These are phyloP conservation scores for Danaus melanippus DNA, from an alignment of 1,140 invertebrate genomes.

Conservation along the genomic window DNA sequence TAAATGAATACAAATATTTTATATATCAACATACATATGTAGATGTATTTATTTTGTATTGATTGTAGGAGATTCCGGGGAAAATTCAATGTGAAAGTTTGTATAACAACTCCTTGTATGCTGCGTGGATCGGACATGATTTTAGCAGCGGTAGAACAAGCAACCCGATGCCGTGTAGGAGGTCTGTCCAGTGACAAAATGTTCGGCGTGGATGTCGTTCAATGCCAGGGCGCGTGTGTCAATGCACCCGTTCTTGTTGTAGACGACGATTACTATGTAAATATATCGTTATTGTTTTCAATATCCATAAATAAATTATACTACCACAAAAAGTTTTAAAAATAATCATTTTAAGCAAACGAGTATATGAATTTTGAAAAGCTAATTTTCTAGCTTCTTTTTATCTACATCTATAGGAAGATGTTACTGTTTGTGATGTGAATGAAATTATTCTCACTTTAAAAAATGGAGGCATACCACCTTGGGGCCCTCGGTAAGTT, in stretches of 20 bases:
- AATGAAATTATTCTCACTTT: constrained; percentile 46
- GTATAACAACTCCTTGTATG: constrained; percentile 57
- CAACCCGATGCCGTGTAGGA: constrained; percentile 34
- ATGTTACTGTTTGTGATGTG: constrained; percentile 40
- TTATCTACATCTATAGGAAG: constrained; percentile 38
- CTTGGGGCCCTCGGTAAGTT: constrained; percentile 53
- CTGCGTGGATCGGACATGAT: constrained; percentile 49
- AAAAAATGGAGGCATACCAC: constrained; percentile 44
- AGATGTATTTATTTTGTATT: too few relatives aligned
- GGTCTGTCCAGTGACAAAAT: constrained; percentile 38
- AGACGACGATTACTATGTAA: constrained; percentile 59
- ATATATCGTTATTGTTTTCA: constrained; percentile 16
- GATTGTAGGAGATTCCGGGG: constrained; percentile 38
- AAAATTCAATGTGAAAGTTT: constrained; percentile 55
- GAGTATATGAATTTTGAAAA: neutral
- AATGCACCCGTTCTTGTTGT: constrained; percentile 53
- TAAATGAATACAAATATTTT: too few relatives aligned
- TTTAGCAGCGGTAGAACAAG: constrained; percentile 37
- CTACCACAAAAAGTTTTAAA: constrained; percentile 4
- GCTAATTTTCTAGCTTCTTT: constrained; percentile 6
- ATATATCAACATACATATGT: too few relatives aligned
- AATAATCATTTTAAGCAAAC: constrained; percentile 5
- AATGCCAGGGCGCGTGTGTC: constrained; percentile 55
- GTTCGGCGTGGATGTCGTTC: constrained; percentile 54
- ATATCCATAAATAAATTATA: neutral